Conservation (phyloP, 2,797 vertebrate genomes). For the Menidia menidia region DNA sequence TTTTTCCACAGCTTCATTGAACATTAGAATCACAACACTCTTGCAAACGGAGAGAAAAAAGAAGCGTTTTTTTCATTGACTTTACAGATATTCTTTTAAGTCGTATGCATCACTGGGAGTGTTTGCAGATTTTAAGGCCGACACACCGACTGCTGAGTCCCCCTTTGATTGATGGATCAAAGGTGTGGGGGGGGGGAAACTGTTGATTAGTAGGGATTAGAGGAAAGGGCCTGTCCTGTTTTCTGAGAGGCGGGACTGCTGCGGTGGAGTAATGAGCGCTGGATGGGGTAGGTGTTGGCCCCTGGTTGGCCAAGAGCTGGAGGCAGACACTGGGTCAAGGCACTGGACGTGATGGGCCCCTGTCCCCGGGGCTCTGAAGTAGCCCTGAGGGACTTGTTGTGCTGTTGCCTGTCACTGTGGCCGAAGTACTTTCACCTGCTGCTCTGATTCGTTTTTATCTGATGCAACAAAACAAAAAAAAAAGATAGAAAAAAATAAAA, state of each 20-base stretch:
- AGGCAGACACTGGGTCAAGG: constrained; percentile 93
- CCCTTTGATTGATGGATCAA: constrained; percentile 37
- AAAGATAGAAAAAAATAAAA: not conserved
- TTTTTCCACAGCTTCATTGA: constrained; percentile 68
- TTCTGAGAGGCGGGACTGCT: constrained; percentile 67
- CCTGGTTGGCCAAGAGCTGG: constrained; percentile 80
- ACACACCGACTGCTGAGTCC: constrained; percentile 67
- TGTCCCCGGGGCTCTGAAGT: constrained; percentile 76
- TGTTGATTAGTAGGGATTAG: constrained; percentile 3
- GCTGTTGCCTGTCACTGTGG: constrained; percentile 82
- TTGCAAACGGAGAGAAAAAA: constrained; percentile 76
- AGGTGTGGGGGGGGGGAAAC: constrained; percentile 8
- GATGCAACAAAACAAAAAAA: constrained; percentile 33
- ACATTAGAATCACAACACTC: constrained; percentile 76
- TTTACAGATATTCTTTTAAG: constrained; percentile 64
- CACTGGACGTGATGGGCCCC: constrained; percentile 89
- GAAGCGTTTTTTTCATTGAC: constrained; percentile 41
- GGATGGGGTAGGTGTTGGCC: constrained; percentile 75
- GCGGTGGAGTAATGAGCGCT: constrained; percentile 62
- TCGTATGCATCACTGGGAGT: constrained; percentile 42
- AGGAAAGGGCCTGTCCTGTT: constrained; percentile 27
- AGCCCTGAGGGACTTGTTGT: constrained; percentile 87
- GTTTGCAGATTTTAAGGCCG: constrained; percentile 89
- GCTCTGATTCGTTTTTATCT: constrained; percentile 83
- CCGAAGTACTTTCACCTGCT: constrained; percentile 85